Evolutionary conservation across 2,113 vertebrate genomes (phyloP).

Genomic region (cat (Felis catus)): DNA sequence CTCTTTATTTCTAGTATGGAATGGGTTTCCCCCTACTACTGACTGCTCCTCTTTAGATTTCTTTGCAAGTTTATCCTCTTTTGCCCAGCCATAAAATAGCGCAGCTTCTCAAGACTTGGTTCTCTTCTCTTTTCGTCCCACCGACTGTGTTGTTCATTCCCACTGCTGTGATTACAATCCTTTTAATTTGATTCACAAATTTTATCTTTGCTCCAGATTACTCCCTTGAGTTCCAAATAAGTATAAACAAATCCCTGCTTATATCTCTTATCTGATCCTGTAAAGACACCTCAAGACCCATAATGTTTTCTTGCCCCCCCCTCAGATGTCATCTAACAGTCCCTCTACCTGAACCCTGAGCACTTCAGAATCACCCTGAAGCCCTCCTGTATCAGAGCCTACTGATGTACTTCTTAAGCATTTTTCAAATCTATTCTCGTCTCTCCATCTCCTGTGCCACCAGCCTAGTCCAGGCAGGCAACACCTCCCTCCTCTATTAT

Average conservation of each 20-base stretch:
- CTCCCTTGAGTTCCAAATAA: background rate
- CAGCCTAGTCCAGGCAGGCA: too few species aligned
- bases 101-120: background rate
- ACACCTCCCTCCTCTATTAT: background rate
- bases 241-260: background rate
- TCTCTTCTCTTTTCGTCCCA: background rate
- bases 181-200: background rate
- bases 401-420: background rate
- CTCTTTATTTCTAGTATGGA: background rate
- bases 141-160: background rate
- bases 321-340: too few species aligned
- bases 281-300: background rate
- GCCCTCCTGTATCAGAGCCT: background rate
- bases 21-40: background rate
- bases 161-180: background rate
- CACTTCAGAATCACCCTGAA: background rate
- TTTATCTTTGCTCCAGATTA: background rate
- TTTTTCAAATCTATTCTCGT: background rate
- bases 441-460: background rate
- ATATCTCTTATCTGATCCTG: background rate
- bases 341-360: background rate
- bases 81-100: background rate
- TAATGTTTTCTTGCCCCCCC: background rate
- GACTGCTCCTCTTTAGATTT: background rate
- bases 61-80: background rate